Evolutionary conservation across 2,888 invertebrate genomes (phyloP).

Genomic region (Allygus modestus): DNA sequence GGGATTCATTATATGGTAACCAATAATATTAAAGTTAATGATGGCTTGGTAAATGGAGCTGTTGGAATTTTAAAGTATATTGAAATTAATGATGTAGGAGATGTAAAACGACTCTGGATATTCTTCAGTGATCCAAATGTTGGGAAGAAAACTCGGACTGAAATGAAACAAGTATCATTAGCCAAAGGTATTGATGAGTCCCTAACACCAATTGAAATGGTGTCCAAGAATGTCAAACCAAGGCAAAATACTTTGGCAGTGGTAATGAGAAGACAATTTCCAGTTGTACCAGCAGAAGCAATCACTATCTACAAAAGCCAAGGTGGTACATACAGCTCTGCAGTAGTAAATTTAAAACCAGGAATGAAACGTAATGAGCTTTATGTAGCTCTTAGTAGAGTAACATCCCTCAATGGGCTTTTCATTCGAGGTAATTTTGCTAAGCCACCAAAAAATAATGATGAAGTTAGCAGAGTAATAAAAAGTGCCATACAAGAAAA

Average conservation of each 20-base stretch:
- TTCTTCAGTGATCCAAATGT: constrained; percentile 6
- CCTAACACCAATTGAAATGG: background rate
- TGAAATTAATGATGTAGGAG: background rate
- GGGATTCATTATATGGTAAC: background rate
- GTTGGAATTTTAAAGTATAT: background rate
- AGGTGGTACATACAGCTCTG: background rate
- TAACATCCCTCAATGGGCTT: no score
- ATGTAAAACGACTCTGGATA: background rate
- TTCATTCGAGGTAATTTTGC: background rate
- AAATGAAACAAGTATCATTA: background rate
- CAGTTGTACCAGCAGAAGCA: no score
- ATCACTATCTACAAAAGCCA: no score
- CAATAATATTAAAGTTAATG: background rate
- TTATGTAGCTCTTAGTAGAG: background rate
- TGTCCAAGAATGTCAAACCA: background rate
- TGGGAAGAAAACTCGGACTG: background rate
- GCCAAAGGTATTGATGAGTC: background rate
- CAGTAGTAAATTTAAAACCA: no score
- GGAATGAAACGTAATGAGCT: background rate
- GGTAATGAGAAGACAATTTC: background rate
- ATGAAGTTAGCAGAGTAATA: background rate
- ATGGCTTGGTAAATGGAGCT: background rate
- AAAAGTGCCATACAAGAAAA: background rate
- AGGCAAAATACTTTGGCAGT: background rate
- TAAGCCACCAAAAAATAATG: background rate